Evolutionary conservation across 2,113 vertebrate species (phyloP).

Genomic region (Cebus imitator): DNA sequence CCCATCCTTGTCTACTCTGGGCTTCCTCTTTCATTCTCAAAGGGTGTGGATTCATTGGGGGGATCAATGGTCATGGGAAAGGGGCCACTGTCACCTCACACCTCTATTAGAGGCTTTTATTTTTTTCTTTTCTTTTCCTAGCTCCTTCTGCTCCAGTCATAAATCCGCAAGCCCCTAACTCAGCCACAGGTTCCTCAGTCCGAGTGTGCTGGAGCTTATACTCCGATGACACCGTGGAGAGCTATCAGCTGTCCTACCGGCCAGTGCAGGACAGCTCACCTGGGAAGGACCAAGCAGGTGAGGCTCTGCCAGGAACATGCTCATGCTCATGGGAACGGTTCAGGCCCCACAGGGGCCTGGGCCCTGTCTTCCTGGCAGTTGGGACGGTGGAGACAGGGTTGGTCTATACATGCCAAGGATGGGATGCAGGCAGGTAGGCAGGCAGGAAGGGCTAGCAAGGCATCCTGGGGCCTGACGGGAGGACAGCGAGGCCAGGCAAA

Average conservation of each 20-base stretch:
- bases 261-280: constrained; percentile 84
- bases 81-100: rapidly evolving
- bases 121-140: constrained; percentile 58
- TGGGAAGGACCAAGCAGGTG: constrained; percentile 84
- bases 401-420: not conserved
- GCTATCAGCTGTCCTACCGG: constrained; percentile 91
- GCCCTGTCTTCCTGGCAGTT: not conserved
- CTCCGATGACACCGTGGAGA: constrained; percentile 94
- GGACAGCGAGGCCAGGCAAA: not conserved
- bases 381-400: not conserved
- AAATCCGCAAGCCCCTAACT: constrained; percentile 92
- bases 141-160: constrained; percentile 97
- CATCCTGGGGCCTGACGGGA: not conserved
- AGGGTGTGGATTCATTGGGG: not conserved
- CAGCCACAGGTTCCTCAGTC: constrained; percentile 90
- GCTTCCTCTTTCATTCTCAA: not conserved
- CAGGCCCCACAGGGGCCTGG: not conserved
- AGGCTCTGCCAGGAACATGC: not conserved
- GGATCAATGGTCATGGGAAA: not conserved
- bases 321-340: rapidly evolving
- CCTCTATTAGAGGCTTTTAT: not conserved
- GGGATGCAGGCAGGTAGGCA: not conserved
- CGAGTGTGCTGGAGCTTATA: constrained; percentile 95
- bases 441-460: not conserved
- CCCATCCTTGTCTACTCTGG: not conserved